Conservation (phyloP, 2,797 vertebrate genomes). For the Xerus rutilus region DNA sequence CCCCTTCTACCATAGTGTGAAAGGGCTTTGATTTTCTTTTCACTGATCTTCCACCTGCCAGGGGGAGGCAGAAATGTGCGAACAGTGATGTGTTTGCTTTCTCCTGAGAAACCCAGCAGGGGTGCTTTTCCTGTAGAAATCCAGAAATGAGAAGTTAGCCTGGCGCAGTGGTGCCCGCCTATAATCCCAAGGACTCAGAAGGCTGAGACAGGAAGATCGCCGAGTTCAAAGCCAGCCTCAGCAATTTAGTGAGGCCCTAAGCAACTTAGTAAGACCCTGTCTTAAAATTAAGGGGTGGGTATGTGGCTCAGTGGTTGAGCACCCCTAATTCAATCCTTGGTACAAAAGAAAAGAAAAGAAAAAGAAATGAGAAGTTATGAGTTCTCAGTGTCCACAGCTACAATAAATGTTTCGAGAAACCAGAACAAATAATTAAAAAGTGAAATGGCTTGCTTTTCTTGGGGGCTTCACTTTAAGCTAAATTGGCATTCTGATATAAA, state of each 20-base stretch:
- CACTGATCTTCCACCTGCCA: not conserved
- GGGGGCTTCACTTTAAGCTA: not conserved
- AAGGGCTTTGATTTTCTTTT: not conserved
- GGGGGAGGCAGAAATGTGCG: not conserved
- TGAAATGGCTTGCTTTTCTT: not conserved
- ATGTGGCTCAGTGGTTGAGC: too few relatives aligned
- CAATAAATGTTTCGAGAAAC: slow-evolving; percentile 18
- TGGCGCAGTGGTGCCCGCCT: too few relatives aligned
- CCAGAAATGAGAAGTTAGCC: not conserved
- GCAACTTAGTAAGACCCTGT: too few relatives aligned
- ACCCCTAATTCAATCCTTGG: too few relatives aligned
- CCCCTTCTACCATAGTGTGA: not conserved
- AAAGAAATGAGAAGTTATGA: not conserved
- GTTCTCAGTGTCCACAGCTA: not conserved
- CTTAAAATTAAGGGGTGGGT: too few relatives aligned
- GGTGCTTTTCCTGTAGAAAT: not conserved
- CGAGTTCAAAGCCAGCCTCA: too few relatives aligned
- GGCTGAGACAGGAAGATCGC: too few relatives aligned
- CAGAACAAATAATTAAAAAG: not conserved
- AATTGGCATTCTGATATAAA: not conserved
- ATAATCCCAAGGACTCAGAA: too few relatives aligned
- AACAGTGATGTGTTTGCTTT: not conserved
- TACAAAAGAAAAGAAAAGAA: too few relatives aligned
- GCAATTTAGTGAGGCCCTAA: too few relatives aligned
- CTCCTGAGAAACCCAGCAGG: not conserved